Conservation (phyloP, 1,140 invertebrate species). For the Heliconius himera region DNA sequence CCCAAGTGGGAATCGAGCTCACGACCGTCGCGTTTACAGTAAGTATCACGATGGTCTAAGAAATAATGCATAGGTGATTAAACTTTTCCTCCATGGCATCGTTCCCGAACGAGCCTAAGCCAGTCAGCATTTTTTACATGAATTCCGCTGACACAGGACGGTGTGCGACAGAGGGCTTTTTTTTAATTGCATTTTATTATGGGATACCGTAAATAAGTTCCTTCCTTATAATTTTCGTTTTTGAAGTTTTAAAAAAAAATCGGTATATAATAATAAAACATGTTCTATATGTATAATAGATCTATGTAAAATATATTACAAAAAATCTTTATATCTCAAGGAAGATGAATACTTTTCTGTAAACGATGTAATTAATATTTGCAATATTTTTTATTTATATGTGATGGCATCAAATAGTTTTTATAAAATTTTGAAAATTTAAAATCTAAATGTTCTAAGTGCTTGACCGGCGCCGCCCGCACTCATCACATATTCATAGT, state of each 20-base stretch:
- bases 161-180: neutral
- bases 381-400: too few relatives aligned
- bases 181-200: neutral
- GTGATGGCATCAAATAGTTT: too few relatives aligned
- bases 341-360: too few relatives aligned
- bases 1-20: neutral
- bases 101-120: neutral
- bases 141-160: neutral
- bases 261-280: too few relatives aligned
- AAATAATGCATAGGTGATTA: neutral
- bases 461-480: too few relatives aligned
- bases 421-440: too few relatives aligned
- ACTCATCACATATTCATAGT: too few relatives aligned
- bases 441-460: too few relatives aligned
- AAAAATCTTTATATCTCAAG: too few relatives aligned
- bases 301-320: too few relatives aligned
- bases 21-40: neutral
- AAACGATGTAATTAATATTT: too few relatives aligned
- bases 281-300: too few relatives aligned
- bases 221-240: neutral
- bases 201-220: neutral
- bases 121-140: neutral
- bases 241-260: neutral
- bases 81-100: neutral
- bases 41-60: neutral